These are phyloP conservation scores for Amblyopsis hoosieri DNA, from an alignment of 2,797 vertebrate species.

Conservation along the genomic window DNA sequence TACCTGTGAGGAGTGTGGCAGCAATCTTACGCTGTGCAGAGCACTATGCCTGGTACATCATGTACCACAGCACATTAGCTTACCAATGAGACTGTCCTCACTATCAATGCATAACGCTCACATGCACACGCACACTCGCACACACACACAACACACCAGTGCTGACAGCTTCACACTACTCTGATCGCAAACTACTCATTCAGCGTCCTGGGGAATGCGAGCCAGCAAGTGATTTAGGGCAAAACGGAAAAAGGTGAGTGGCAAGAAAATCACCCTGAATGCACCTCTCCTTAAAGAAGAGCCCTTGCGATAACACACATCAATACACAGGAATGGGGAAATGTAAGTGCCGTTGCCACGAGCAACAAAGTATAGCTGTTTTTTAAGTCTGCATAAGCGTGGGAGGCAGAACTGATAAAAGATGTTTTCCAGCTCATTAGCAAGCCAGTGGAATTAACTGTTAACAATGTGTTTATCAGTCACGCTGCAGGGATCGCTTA, in stretches of 20 bases:
- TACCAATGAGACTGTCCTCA: conserved; percentile 30
- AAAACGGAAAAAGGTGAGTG: conserved; percentile 9
- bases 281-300: conserved; percentile 9
- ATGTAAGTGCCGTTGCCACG: conserved; percentile 6
- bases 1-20: conserved; percentile 43
- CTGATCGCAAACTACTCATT: conserved; percentile 24
- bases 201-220: conserved; percentile 8
- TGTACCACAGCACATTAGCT: conserved; percentile 42
- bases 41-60: conserved; percentile 39
- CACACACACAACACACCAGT: conserved; percentile 19
- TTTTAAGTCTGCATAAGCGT: conserved; percentile 1
- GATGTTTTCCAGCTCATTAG: conserved; percentile 21
- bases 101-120: conserved; percentile 26
- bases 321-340: not conserved
- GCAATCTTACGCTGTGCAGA: conserved; percentile 45
- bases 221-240: not conserved
- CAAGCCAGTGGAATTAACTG: conserved; percentile 11
- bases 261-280: conserved; percentile 4
- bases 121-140: conserved; percentile 4
- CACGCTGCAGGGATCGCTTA: not conserved
- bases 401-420: not conserved
- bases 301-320: conserved; percentile 1
- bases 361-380: conserved; percentile 8
- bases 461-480: not conserved
- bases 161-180: conserved; percentile 28